phyloP scores from a whole-genome alignment of 2,797 vertebrate genomes.

The Melanotaenia boesemani region DNA sequence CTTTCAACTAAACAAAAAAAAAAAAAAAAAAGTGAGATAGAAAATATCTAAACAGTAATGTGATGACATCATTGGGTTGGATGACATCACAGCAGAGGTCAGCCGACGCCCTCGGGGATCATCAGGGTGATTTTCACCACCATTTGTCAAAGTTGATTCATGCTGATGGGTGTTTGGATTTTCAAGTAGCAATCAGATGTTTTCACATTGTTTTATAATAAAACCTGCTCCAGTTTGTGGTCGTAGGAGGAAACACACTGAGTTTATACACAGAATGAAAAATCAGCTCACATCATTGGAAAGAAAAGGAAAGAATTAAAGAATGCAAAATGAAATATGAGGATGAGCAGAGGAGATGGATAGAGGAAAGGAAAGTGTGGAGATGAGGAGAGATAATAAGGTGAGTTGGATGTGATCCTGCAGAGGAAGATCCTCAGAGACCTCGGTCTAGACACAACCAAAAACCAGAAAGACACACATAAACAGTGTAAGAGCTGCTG shows the following conservation, averaged over 20 bases:
- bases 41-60: neutral
- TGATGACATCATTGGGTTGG: slow-evolving; percentile 4
- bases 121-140: slow-evolving; percentile 6
- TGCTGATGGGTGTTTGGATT: neutral
- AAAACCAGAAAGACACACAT: slow-evolving; percentile 36
- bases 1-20: neutral
- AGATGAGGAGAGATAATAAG: neutral
- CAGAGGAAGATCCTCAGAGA: slow-evolving; percentile 31
- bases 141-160: slow-evolving; percentile 4
- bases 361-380: neutral
- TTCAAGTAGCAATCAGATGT: neutral
- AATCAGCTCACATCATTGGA: neutral
- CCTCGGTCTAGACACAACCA: slow-evolving; percentile 46
- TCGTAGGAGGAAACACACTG: neutral
- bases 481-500: slow-evolving; percentile 6
- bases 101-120: slow-evolving; percentile 8
- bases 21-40: no score
- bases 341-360: neutral
- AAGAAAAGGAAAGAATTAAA: neutral
- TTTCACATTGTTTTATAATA: neutral
- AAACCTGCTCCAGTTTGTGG: no score
- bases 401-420: slow-evolving; percentile 12
- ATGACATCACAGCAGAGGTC: slow-evolving; percentile 23
- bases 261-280: no score
- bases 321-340: neutral